A percentile compares a stretch with the other conserved stretches of the same genome.
phyloP scores from a whole-genome alignment of 1,140 invertebrate genomes.

The Delia radicum region DNA sequence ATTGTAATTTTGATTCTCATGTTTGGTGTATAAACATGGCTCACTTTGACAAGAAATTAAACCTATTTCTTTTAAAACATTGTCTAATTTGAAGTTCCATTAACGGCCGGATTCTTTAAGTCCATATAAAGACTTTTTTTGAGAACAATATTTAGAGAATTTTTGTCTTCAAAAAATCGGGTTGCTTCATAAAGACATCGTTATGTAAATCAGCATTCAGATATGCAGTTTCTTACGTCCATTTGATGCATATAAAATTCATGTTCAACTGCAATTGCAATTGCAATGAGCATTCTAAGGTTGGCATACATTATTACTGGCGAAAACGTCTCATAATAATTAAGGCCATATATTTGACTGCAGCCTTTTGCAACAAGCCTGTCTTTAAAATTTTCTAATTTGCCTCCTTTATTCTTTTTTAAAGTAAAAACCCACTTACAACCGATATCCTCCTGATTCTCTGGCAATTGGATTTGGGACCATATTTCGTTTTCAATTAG shows the following conservation, averaged over 20 bases:
- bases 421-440: background rate
- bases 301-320: constrained; percentile 35
- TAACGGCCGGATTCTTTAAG: constrained; percentile 30
- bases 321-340: constrained; percentile 50
- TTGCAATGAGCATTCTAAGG: constrained; percentile 26
- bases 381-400: background rate
- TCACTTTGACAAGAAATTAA: constrained; percentile 38
- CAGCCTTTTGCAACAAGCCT: constrained; percentile 15
- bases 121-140: constrained; percentile 36
- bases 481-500: background rate
- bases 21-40: constrained; percentile 43
- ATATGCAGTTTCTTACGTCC: no score
- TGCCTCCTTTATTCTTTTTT: background rate
- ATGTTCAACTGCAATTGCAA: background rate
- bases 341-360: constrained; percentile 39
- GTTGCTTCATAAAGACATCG: constrained; percentile 36
- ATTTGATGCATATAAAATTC: constrained; percentile 40
- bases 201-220: constrained; percentile 56
- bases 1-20: background rate
- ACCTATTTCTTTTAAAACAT: constrained; percentile 34
- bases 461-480: background rate
- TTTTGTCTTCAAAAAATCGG: background rate
- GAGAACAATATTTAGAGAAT: constrained; percentile 13
- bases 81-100: constrained; percentile 44
- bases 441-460: background rate